Conservation (phyloP, 1,140 invertebrate species). For the Aporrectodea caliginosa region DNA sequence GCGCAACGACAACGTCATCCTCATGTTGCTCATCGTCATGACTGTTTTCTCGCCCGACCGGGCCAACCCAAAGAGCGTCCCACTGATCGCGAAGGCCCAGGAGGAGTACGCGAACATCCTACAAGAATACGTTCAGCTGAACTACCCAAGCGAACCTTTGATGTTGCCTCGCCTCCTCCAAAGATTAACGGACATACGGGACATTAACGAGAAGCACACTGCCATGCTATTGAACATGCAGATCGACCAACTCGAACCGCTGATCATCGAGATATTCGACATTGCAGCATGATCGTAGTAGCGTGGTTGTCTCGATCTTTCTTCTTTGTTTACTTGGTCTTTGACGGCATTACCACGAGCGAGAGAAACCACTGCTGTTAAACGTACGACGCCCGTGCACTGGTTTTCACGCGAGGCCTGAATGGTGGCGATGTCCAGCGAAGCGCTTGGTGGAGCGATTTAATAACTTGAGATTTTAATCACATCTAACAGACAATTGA, state of each 20-base stretch:
- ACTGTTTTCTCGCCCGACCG: conserved; percentile 48
- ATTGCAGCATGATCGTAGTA: conserved; percentile 32
- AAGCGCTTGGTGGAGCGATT: too few relatives aligned
- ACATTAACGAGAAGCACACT: conserved; percentile 51
- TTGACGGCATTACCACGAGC: too few relatives aligned
- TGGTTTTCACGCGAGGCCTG: too few relatives aligned
- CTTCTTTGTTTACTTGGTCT: too few relatives aligned
- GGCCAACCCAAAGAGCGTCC: conserved; percentile 34
- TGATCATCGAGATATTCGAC: conserved; percentile 51
- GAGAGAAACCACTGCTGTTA: too few relatives aligned
- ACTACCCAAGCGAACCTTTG: conserved; percentile 40
- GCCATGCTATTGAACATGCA: conserved; percentile 51
- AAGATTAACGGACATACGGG: conserved; percentile 48
- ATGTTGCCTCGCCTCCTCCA: conserved; percentile 47
- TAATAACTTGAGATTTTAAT: too few relatives aligned
- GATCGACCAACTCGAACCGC: conserved; percentile 46
- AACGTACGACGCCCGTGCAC: too few relatives aligned
- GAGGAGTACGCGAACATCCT: conserved; percentile 45
- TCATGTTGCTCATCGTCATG: conserved; percentile 40
- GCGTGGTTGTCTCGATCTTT: background rate
- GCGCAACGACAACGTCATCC: conserved; percentile 26
- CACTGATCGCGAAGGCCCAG: conserved; percentile 41
- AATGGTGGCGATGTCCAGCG: too few relatives aligned
- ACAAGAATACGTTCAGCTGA: conserved; percentile 39
- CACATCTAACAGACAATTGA: too few relatives aligned